Base-by-base conservation (phyloP, 1,140 invertebrate species). In the Acyrthosiphon pisum region DNA sequence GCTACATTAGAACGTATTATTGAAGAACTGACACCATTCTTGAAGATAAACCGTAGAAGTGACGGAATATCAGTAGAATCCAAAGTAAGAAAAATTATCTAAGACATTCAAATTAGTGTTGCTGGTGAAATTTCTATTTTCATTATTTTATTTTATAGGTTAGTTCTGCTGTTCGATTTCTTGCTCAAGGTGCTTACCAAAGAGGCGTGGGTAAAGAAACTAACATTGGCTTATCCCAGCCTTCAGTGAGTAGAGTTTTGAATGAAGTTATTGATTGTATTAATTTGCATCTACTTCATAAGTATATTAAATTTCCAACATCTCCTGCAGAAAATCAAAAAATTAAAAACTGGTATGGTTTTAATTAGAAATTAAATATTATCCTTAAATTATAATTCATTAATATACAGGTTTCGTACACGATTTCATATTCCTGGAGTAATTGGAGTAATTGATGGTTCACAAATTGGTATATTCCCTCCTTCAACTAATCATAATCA, bases 41-140 rank as follows among this genome's bases (percentile, higher is more conserved):
- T 91, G 37, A 56, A 91, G n/a, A 53, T n/a, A 41, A 60, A 53
- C 37, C 23, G 46, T 23, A 90, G 50, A 90, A 56, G 89, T 90
- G 48, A 90, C 35, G n/a, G 89, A 90, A 90, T 90, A 90, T 90
- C 89, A 90, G 37, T 90, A 56, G 89, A 90, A 90, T 30, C 53
- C 20, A 91, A 91, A 91, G 53, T 91, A 76, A 44, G 7, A 41
- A 44, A 60, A 41, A 76, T 81, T 81, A 11, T 81, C 30, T 68
- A 26, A 26, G 23, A 35, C 30, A 18, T 35, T n/a, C n/a, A 81
- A 68, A 68, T n/a, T 30, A 68, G 7, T 22, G 20, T 53, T 53
- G 50, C 20, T 22, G 50, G 20, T 53, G 50, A 53, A 20, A 53
- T 81, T 81, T n/a, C 11, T 81, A 35, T 81, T 81, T 81, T 81